Conservation (phyloP, 2,888 invertebrate genomes). For the Syrphus vitripennis region DNA sequence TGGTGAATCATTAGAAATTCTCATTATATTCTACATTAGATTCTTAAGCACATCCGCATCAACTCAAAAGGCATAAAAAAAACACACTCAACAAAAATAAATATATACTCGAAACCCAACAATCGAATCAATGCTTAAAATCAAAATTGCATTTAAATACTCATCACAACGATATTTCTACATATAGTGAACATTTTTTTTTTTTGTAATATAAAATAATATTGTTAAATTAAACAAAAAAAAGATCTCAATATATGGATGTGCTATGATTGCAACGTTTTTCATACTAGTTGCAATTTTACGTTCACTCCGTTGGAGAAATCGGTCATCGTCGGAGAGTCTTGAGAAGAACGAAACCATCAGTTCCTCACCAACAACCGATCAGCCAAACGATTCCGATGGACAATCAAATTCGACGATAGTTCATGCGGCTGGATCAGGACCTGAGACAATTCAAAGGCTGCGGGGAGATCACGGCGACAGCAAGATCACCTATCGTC, state of each 20-base stretch:
- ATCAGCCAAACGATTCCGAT: conserved; percentile 48
- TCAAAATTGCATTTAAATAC: conserved; percentile 17
- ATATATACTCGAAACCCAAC: too few relatives aligned
- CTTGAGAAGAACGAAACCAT: conserved; percentile 43
- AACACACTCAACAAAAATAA: conserved; percentile 2
- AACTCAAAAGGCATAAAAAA: conserved; percentile 40
- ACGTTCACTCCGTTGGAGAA: conserved; percentile 80
- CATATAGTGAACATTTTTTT: conserved; percentile 26
- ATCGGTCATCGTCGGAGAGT: conserved; percentile 72
- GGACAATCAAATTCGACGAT: conserved; percentile 35
- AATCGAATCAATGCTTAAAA: conserved; percentile 22
- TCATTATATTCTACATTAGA: conserved; percentile 65
- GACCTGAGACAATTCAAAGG: background rate
- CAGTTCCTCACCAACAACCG: conserved; percentile 43
- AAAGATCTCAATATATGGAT: conserved; percentile 64
- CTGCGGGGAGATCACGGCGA: conserved; percentile 14
- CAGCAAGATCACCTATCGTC: conserved; percentile 25
- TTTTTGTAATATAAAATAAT: background rate
- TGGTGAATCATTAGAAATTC: conserved; percentile 47
- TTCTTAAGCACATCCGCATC: conserved; percentile 48
- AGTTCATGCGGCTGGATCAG: conserved; percentile 30
- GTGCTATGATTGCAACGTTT: conserved; percentile 80
- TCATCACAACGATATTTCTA: conserved; percentile 11
- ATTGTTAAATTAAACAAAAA: conserved; percentile 32
- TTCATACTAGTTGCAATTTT: conserved; percentile 81